Evolutionary conservation across 2,113 vertebrate species (phyloP), one percentile per base, ranked within the genome.

Genomic region (Noturus placidus): DNA sequence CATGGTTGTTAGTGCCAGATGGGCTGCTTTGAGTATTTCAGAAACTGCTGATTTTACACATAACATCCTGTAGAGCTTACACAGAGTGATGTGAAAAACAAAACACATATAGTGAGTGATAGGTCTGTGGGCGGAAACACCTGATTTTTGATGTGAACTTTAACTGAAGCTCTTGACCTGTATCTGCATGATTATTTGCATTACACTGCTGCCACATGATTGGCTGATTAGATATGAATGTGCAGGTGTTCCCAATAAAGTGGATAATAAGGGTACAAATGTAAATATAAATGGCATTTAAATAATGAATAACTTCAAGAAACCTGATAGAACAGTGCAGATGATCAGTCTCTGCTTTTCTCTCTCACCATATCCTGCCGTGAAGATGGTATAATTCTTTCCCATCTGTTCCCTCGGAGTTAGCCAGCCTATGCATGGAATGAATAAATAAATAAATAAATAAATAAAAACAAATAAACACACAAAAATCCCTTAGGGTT

Each of bases 351-450:
- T 90, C 46, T 81, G 74, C 25, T 46, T 52, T 57, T 19, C 25
- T 80, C 59, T 84, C 91, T 91, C 90, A 92, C 91, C 90, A 91
- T 33, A 92, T 92, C 33, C 87, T 88, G 89, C 87, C 89, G 52
- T 90, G 87, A 76, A 90, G 89, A 83, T 90, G 89, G 85, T 88
- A 88, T 50, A 90, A 90, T 35, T 90, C 89, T 88, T 84, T 78
- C 38, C 11, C 74, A 17, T 87, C 79, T 56, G 82, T 81, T 81
- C 69, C 83, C 69, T 87, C 81, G 5, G 79, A 54, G 86, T 86
- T 86, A 67, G 85, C 59, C 89, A 88, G 70, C 70, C 87, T 90
- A 82, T 38, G 42, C 57, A 74, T 46, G 50, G 38, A 35, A 84
- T 67, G 25, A 86, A 85, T n/a, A n/a, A n/a, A n/a, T n/a, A n/a